Evolutionary conservation across 1,140 invertebrate genomes (phyloP), one percentile per base, ranked within the genome.

Genomic region (Ceratina japonica): DNA sequence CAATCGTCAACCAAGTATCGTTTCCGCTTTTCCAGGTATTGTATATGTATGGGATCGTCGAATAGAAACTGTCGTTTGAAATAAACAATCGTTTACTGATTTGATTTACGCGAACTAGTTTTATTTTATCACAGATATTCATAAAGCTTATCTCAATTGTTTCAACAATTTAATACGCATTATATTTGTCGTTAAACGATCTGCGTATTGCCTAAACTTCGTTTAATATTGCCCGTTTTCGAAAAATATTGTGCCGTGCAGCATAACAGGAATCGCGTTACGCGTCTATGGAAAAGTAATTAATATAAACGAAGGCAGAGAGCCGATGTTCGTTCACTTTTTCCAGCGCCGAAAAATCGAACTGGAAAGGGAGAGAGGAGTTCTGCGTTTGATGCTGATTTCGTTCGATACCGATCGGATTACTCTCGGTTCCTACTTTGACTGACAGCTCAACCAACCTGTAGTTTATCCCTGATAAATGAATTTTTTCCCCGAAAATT

Each of bases 391-490:
- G 70, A 72, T 72, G 70, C 54, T 72, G 70, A 61, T 61, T 59
- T 31, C 31, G 69, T 71, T 70, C 70, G 37, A 72, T 37, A 72
- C 22, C 56, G 31, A 72, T 72, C 70, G 56, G 56, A 72, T 72
- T 72, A 72, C 56, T 61, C 70, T 61, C 56, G 56, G 37, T 61
- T 72, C 49, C 44, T 61, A 44, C 70, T 72, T 72, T 72, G 70
- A 72, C 69, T 58, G 69, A 71, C 70, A 72, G 70, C 20, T 72
- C 37, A 5, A 49, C 12, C 70, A 49, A 56, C 70, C 20, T 61
- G 56, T n/a, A 72, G 56, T 44, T 61, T 61, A 56, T 49, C 49
- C 37, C 7, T 16, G 16, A 72, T 72, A 72, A 72, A 61, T 61
- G 22, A 72, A 72, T 72, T 61, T 72, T 58, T 72, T 20, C 37